phyloP scores from a whole-genome alignment of 2,113 vertebrate species.

The Otus sunia region DNA sequence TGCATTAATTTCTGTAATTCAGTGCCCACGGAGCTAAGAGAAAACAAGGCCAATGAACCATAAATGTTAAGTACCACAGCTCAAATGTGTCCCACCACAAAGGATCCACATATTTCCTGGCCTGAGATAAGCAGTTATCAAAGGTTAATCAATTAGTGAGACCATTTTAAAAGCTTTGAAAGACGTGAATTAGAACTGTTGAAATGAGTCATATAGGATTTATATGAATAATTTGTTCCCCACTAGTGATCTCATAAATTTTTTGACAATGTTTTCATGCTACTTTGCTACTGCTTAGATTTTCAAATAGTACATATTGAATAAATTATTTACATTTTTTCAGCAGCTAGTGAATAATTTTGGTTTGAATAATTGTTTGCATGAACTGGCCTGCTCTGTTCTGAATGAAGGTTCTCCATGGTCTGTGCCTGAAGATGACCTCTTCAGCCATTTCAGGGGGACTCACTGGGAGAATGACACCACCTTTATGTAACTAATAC shows the following conservation, averaged over 20 bases:
- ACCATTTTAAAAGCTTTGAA: background rate
- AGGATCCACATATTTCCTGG: background rate
- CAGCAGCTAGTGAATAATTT: background rate
- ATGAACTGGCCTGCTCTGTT: background rate
- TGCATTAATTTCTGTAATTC: background rate
- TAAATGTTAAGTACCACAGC: background rate
- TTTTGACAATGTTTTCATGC: conserved; percentile 26
- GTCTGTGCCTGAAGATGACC: background rate
- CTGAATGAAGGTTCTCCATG: background rate
- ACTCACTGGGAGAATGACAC: background rate
- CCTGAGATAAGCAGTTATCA: background rate
- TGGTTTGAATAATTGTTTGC: background rate
- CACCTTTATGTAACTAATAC: background rate
- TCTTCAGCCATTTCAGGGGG: background rate
- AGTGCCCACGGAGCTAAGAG: background rate
- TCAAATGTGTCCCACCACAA: background rate
- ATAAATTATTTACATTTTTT: conserved; percentile 9
- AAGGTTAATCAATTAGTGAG: background rate
- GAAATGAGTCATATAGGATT: background rate
- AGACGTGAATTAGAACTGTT: background rate
- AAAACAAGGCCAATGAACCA: background rate
- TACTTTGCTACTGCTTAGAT: background rate
- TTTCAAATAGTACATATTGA: background rate
- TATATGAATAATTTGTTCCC: conserved; percentile 28
- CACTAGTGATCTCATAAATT: background rate